Evolutionary conservation across 2,797 vertebrate species (phyloP).

Genomic region (Etheostoma nigrum): DNA sequence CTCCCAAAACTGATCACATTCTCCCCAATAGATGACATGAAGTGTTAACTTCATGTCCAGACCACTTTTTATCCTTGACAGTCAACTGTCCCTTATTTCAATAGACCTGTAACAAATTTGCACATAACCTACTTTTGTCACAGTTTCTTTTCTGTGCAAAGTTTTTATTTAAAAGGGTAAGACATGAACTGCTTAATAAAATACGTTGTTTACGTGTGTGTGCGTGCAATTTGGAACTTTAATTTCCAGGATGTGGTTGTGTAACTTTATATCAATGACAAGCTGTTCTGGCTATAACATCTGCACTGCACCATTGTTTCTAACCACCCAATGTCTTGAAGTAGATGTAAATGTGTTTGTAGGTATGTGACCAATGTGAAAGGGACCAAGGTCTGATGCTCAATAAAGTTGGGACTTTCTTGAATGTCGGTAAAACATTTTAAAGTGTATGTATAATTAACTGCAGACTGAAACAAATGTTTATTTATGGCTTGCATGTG

Average conservation of each 20-base stretch:
- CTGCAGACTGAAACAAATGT: too few relatives aligned
- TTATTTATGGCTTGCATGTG: background rate
- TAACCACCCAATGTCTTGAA: background rate
- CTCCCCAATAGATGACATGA: conserved; percentile 83
- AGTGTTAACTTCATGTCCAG: conserved; percentile 32
- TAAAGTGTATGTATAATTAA: background rate
- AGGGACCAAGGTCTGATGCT: background rate
- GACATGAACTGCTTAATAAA: conserved; percentile 47
- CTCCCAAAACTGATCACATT: conserved; percentile 81
- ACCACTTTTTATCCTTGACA: conserved; percentile 1
- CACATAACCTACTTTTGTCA: conserved; percentile 22
- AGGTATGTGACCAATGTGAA: background rate
- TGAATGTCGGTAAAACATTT: background rate
- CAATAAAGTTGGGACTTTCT: background rate
- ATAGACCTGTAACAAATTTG: conserved; percentile 5
- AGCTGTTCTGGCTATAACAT: background rate
- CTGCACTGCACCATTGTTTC: conserved; percentile 14
- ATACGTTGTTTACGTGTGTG: background rate
- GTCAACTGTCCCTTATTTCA: background rate
- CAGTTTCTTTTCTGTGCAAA: background rate
- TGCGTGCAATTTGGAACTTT: background rate
- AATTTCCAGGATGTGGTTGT: background rate
- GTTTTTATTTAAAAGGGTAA: conserved; percentile 36
- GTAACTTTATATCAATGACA: background rate
- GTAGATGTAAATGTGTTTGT: background rate